phyloP scores from a whole-genome alignment of 2,797 vertebrate species.

The Falco concolor region DNA sequence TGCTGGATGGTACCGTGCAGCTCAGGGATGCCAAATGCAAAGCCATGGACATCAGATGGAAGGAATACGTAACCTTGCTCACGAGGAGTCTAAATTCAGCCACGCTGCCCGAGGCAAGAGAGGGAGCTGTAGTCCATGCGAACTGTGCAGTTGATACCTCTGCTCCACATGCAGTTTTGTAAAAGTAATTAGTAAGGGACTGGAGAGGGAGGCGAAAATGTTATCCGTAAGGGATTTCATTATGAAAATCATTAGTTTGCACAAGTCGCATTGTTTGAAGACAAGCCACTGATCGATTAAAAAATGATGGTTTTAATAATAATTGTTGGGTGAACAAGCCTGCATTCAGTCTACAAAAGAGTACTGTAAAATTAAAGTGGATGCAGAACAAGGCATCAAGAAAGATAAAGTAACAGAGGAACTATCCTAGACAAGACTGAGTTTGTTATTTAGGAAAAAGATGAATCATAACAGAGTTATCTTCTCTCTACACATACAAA shows the following conservation, averaged over 20 bases:
- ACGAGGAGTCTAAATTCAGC: neutral
- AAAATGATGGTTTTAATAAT: neutral
- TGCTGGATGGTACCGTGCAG: neutral
- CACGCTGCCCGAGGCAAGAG: neutral
- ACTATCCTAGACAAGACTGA: neutral
- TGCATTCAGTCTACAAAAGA: neutral
- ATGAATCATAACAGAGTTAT: neutral
- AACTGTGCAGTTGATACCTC: neutral
- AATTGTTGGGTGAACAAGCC: neutral
- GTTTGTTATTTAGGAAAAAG: neutral
- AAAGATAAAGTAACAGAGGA: neutral
- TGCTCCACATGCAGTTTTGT: neutral
- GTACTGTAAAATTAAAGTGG: neutral
- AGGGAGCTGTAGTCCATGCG: neutral
- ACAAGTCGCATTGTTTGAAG: neutral
- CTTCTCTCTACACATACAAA: neutral
- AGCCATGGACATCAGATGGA: neutral
- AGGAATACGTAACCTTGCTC: neutral
- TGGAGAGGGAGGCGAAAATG: neutral
- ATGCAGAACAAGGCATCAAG: neutral
- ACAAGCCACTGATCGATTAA: neutral
- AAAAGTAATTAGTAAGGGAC: neutral
- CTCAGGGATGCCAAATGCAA: slow-evolving; percentile 1
- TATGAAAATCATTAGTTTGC: neutral
- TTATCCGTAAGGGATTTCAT: neutral